Evolutionary conservation across 2,888 invertebrate genomes (phyloP).

Genomic region (Zelleria hepariella): DNA sequence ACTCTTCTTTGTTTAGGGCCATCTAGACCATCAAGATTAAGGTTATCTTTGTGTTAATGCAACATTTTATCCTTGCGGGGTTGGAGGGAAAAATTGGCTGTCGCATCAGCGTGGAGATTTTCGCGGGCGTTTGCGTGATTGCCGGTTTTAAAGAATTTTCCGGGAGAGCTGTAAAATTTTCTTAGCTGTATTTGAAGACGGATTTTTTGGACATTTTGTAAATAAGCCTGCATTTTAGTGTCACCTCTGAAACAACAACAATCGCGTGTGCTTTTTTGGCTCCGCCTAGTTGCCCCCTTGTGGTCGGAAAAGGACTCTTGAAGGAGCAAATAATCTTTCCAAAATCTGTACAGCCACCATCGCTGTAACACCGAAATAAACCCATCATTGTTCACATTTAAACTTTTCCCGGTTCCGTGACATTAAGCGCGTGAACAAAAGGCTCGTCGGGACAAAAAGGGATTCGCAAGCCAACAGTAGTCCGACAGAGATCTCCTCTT

Average conservation of each 20-base stretch:
- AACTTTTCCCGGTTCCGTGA: not conserved
- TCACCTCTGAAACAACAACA: too few relatives aligned
- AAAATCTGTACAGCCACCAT: not conserved
- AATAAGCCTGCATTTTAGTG: too few relatives aligned
- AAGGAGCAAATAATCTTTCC: not conserved
- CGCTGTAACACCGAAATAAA: not conserved
- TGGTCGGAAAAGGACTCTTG: too few relatives aligned
- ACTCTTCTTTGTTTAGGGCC: slow-evolving; percentile 51
- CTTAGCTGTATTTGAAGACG: too few relatives aligned
- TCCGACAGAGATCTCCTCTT: slow-evolving; percentile 33
- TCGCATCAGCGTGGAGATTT: not conserved
- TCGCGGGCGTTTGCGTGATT: not conserved
- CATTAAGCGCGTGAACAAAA: slow-evolving; percentile 3
- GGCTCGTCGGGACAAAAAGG: slow-evolving; percentile 13
- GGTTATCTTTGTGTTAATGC: slow-evolving; percentile 14
- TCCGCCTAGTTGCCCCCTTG: too few relatives aligned
- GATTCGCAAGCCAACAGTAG: slow-evolving; percentile 20
- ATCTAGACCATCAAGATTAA: slow-evolving; percentile 8
- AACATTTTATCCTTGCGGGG: slow-evolving; percentile 10
- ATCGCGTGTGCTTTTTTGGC: too few relatives aligned
- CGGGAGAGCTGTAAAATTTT: not conserved
- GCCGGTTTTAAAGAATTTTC: not conserved
- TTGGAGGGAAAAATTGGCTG: not conserved
- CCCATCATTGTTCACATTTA: not conserved
- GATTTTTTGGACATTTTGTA: too few relatives aligned